phyloP scores from a whole-genome alignment of 2,113 vertebrate species.

The Miniopterus natalensis region DNA sequence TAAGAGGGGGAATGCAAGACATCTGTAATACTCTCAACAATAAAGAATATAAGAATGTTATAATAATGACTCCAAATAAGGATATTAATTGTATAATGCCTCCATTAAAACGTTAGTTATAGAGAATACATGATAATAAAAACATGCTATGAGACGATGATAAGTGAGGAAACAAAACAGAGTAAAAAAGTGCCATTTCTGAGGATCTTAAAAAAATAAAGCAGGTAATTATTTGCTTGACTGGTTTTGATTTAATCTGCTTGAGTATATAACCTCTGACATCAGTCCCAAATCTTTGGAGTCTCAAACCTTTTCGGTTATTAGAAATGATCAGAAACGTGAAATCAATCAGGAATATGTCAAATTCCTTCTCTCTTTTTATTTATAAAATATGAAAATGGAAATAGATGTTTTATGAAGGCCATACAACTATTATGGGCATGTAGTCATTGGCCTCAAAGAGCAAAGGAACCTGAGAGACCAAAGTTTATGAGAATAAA shows the following conservation, averaged over 20 bases:
- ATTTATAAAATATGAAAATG: constrained; percentile 6
- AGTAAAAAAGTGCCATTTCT: neutral
- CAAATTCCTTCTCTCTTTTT: neutral
- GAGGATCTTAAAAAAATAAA: constrained; percentile 24
- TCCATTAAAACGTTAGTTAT: neutral
- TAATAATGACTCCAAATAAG: neutral
- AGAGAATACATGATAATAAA: neutral
- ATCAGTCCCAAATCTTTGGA: neutral
- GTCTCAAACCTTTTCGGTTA: neutral
- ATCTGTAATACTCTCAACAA: too few species aligned
- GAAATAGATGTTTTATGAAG: neutral
- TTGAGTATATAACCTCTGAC: neutral
- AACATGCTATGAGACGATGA: neutral
- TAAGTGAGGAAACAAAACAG: neutral
- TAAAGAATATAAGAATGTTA: neutral
- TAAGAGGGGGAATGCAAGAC: too few species aligned
- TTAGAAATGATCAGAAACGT: constrained; percentile 5
- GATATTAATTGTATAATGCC: neutral
- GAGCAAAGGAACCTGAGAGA: neutral
- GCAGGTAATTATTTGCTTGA: neutral
- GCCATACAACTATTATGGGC: neutral
- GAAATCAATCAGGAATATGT: neutral
- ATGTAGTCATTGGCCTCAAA: neutral
- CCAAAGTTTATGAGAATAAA: constrained; percentile 46
- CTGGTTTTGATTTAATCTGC: neutral